phyloP scores from a whole-genome alignment of 2,113 vertebrate species.

The Suncus etruscus region DNA sequence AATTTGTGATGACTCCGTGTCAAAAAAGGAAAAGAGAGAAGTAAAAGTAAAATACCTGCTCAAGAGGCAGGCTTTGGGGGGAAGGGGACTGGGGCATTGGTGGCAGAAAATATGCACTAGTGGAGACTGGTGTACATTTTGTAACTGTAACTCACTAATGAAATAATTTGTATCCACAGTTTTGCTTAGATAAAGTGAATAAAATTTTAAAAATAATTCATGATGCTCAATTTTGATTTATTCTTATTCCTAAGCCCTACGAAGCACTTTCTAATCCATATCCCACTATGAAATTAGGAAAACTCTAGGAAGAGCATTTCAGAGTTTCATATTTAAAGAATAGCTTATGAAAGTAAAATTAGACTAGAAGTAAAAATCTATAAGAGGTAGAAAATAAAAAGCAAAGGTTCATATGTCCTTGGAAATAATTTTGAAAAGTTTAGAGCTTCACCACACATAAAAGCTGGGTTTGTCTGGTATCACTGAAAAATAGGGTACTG shows the following conservation, averaged over 20 bases:
- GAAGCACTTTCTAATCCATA: conserved; percentile 15
- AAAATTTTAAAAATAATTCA: no score
- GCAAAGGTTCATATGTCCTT: background rate
- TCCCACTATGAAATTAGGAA: conserved; percentile 3
- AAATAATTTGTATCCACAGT: no score
- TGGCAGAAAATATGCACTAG: no score
- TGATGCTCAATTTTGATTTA: background rate
- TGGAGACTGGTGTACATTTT: no score
- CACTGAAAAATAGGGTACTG: no score
- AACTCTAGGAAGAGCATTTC: background rate
- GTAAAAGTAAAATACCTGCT: no score
- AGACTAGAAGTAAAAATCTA: background rate
- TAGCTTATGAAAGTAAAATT: background rate
- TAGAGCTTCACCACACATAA: conserved; percentile 8
- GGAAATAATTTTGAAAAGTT: background rate
- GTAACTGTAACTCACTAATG: no score
- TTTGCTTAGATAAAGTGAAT: no score
- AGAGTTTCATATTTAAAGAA: background rate
- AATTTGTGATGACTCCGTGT: background rate
- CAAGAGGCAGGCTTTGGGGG: no score
- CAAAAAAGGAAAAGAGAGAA: no score
- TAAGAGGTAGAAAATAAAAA: background rate
- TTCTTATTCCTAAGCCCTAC: background rate
- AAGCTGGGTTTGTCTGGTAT: no score
- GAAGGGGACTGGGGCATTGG: no score